A percentile compares a stretch with the other conserved stretches of the same genome.
Evolutionary conservation across 1,140 invertebrate genomes (phyloP).

Genomic region (Sitobion miscanthi): DNA sequence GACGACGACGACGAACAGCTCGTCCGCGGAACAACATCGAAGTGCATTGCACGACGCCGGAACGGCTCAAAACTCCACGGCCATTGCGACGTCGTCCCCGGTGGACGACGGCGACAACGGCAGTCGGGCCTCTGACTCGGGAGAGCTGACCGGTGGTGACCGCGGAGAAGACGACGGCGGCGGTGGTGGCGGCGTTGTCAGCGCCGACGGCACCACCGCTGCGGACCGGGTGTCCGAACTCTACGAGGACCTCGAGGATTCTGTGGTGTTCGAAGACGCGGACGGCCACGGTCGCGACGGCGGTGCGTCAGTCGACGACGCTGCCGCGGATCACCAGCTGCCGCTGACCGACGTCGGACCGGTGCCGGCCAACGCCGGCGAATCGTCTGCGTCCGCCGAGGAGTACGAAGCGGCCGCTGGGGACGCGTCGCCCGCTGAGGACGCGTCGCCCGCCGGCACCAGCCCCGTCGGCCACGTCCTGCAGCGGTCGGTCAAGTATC

Average conservation of each 20-base stretch:
- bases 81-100: not conserved
- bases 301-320: not conserved
- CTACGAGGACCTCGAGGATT: conserved; percentile 34
- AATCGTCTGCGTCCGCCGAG: not conserved
- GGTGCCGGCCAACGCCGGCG: not conserved
- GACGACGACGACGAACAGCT: too few species aligned
- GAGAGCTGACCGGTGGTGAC: not conserved
- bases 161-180: not conserved
- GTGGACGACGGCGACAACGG: too few species aligned
- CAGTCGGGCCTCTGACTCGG: not conserved
- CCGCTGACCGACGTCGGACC: not conserved
- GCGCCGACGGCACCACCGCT: not conserved
- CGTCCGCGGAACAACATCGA: not conserved
- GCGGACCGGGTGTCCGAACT: not conserved
- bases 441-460: not conserved
- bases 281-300: not conserved
- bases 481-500: not conserved
- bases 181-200: not conserved
- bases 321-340: not conserved
- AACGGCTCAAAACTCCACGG: not conserved
- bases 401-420: not conserved
- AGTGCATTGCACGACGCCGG: not conserved
- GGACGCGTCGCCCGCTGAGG: not conserved
- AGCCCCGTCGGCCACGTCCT: not conserved
- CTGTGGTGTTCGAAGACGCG: conserved; percentile 31